Base-by-base conservation (phyloP, 2,888 invertebrate species). In the Escarpia spicata region DNA sequence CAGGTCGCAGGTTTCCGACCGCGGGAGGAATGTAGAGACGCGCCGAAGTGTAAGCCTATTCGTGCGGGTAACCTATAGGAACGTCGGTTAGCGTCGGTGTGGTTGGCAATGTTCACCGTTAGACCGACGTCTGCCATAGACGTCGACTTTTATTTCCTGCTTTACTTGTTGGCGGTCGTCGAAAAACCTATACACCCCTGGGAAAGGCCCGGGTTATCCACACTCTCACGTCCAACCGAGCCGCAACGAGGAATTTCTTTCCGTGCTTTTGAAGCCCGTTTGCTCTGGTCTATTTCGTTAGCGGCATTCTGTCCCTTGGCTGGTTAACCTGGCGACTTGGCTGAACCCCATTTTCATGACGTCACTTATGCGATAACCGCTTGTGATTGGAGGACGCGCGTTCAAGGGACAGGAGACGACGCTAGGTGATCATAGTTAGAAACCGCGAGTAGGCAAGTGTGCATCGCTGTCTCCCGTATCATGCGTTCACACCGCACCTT, bases 61-160 rank as follows among this genome's bases (percentile, higher is more conserved):
- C 6, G 19, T 75, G 75, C n/a, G 75, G 75, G n/a, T 75, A 75
- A 75, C 75, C 75, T 6, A 6, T 3, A 26, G 75, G 75, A 75
- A 75, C 75, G 75, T 75, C 26, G 75, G 75, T 75, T 75, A 75
- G 75, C 75, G 75, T 26, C 75, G 75, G 75, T 26, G 75, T 75
- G 75, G 75, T 75, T 75, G 19, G 75, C 19, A 26, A 75, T 75
- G 75, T 75, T 26, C 19, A 26, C 26, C 75, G n/a, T 75, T 19
- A 15, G 26, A 26, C n/a, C 75, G 26, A 26, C 75, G 75, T 75
- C 75, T 75, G 75, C 19, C 75, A 19, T 6, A 75, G 4, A 75
- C 75, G 75, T 75, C 75, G 75, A 75, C 19, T 75, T 75, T 75
- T 75, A 75, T 75, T 75, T 75, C 75, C 75, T 26, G 75, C 75